Evolutionary conservation across 2,888 invertebrate species (phyloP), one percentile per base, ranked within the genome.

Genomic region (Cecidostiba fungosa): DNA sequence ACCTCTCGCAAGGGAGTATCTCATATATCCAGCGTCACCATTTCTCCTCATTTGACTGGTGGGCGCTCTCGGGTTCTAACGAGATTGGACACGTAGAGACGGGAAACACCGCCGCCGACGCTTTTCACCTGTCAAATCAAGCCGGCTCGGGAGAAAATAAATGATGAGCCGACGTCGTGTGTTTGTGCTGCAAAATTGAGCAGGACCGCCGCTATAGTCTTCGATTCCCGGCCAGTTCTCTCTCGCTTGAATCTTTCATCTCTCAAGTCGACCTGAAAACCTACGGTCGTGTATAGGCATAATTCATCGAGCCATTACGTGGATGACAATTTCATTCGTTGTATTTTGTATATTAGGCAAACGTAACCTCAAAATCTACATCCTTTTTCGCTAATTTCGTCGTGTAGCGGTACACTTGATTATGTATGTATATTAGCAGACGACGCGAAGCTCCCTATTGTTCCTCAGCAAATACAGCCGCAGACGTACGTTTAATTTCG

Each of bases 101-200:
- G 12, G 19, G 14, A 19, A n/a, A 0, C 36, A 14, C 8, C 5
- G 26, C 36, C n/a, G 32, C 23, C n/a, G 32, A 32, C 59, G 72
- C 66, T 76, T 76, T 82, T 78, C 66, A 66, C 50, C 19, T 76
- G 76, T 69, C 82, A 50, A 82, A 82, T 82, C 66, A 76, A 19
- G n/a, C 39, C 39, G 39, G 62, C 62, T 23, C 43, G n/a, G 16
- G 12, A 43, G 70, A 79, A 73, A 81, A 81, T 81, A 81, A 81
- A 73, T 43, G 66, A 76, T 19, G 32, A 54, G 10, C 29, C 50
- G 10, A 26, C 50, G 47, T 23, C 36, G 72, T 23, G 66, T 66
- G 66, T 66, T 26, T 66, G 66, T 29, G 66, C 29, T 66, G 66
- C 26, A 66, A 66, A 66, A 66, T 66, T 66, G 5, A 66, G 66